Evolutionary conservation across 2,113 vertebrate species (phyloP).

Genomic region (Hemichromis elongatus): DNA sequence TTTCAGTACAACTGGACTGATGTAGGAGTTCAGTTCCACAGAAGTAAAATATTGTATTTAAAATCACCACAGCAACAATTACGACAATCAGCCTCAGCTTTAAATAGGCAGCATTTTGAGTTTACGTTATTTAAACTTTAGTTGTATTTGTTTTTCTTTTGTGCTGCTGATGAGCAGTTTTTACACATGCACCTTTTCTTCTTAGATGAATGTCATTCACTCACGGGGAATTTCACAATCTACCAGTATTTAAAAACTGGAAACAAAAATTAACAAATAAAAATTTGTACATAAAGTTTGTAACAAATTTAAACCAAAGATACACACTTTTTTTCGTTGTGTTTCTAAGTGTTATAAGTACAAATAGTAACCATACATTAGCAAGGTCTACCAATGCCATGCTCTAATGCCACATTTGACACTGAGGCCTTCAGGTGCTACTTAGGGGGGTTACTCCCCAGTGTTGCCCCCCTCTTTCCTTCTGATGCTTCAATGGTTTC

Average conservation of each 20-base stretch:
- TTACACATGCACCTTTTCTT: background rate
- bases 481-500: slow-evolving; percentile 9
- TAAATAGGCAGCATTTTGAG: background rate
- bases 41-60: background rate
- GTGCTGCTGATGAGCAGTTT: background rate
- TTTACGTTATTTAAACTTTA: background rate
- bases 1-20: background rate
- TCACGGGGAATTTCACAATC: no score
- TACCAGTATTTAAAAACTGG: background rate
- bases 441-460: slow-evolving; percentile 18
- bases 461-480: background rate
- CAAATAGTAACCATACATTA: background rate
- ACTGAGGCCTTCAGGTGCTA: slow-evolving; percentile 29
- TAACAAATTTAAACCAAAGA: background rate
- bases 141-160: background rate
- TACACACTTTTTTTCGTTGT: background rate
- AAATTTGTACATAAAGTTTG: background rate
- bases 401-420: slow-evolving; percentile 42
- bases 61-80: background rate
- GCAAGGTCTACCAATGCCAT: slow-evolving; percentile 29
- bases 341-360: background rate
- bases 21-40: background rate
- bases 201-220: no score
- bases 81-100: background rate
- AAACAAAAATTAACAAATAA: background rate